Evolutionary conservation across 2,888 invertebrate genomes (phyloP).

Genomic region (Fragum sueziense): DNA sequence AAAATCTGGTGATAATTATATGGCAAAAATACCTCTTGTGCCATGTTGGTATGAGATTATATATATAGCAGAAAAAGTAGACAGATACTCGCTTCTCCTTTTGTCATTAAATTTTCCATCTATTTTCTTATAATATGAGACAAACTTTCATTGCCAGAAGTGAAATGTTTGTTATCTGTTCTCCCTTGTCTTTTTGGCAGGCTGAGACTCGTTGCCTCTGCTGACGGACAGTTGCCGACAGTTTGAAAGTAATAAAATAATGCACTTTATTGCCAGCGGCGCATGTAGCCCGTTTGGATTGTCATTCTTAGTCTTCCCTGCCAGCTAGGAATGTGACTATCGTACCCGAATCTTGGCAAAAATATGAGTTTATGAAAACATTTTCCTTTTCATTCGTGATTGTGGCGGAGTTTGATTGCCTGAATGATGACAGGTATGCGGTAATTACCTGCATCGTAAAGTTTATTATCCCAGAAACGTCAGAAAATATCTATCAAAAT

Average conservation of each 20-base stretch:
- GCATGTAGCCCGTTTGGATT: background rate
- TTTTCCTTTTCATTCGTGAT: constrained; percentile 30
- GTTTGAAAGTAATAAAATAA: constrained; percentile 26
- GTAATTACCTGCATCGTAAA: constrained; percentile 51
- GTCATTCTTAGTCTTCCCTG: constrained; percentile 22
- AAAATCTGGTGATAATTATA: too few relatives aligned
- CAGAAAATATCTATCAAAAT: constrained; percentile 55
- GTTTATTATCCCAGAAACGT: constrained; percentile 51
- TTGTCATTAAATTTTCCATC: constrained; percentile 1
- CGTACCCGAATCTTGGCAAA: constrained; percentile 15
- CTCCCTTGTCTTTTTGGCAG: constrained; percentile 6
- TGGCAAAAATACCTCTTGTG: too few relatives aligned
- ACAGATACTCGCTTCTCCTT: too few relatives aligned
- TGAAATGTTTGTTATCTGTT: background rate
- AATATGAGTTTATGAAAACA: constrained; percentile 27
- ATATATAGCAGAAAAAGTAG: too few relatives aligned
- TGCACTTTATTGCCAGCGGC: constrained; percentile 19
- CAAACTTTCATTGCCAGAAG: background rate
- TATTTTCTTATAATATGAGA: too few relatives aligned
- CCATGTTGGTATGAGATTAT: too few relatives aligned
- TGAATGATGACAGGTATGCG: constrained; percentile 56
- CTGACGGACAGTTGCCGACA: constrained; percentile 15
- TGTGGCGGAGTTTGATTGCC: constrained; percentile 51
- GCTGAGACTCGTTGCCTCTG: background rate
- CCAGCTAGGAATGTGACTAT: constrained; percentile 16